Base-by-base conservation (phyloP, 2,888 invertebrate genomes). In the Protonemura montana region DNA sequence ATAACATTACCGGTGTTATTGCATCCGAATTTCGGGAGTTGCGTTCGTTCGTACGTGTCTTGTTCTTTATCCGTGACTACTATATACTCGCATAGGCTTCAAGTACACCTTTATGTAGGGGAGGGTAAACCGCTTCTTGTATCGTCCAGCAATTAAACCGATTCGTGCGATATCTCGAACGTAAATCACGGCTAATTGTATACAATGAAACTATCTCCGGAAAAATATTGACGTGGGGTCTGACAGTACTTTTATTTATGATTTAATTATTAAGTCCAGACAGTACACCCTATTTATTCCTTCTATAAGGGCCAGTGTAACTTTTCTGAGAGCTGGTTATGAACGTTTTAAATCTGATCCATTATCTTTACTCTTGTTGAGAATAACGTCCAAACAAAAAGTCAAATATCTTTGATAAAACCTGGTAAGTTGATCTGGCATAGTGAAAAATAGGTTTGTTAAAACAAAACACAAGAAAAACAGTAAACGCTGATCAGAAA, bases 171-270 rank as follows among this genome's bases (percentile, higher is more conserved):
- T 10, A 13, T 59, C 59, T 16, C 21, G 21, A 21, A 16, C 59
- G 59, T 59, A 59, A 59, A 59, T 59, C 59, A 59, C 13, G 13
- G 59, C 13, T 59, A 59, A 59, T 59, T 59, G 21, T 59, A 59
- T 59, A 21, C 59, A 59, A 59, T 59, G 59, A 59, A 59, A 59
- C 59, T 59, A 59, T 59, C 59, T 59, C 59, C 59, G 59, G 59
- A 3, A 59, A 59, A 59, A 59, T 59, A 59, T 59, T 59, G 59
- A 59, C 59, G 59, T 59, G 21, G n/a, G n/a, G 59, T 21, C 1
- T 59, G 16, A 59, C 59, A 21, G 59, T 1, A 59, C 16, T 10
- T 10, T 59, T 59, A 59, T 59, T 59, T 59, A 59, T 59, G 59
- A 59, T 59, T 59, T 59, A 59, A 59, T 59, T 59, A 59, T 59